Evolutionary conservation across 1,140 invertebrate species (phyloP), one percentile per base, ranked within the genome.

Genomic region (Drosophila pseudoananassae): DNA sequence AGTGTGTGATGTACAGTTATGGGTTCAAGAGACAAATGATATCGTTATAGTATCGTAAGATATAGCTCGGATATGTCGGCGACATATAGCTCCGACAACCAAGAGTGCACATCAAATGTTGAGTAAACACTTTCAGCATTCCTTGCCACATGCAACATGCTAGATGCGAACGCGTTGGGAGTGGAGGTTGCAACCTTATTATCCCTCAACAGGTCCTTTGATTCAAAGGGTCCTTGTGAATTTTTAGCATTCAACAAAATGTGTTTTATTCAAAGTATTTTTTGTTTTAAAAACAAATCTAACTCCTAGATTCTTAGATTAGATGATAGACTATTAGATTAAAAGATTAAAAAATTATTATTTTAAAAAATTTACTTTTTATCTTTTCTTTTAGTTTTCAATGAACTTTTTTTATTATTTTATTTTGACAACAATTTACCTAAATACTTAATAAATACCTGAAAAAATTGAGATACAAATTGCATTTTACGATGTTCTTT

Each of bases 141-240:
- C 40, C 14, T 17, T 10, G 38, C 38, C 38, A 40, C 38, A 14
- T 40, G 38, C 40, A 43, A 43, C 40, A 43, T 43, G 40, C 14
- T 43, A 6, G 40, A 43, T 8, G n/a, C 40, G 40, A 14, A 15
- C 40, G 3, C 3, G 40, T 43, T 43, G 4, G 10, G 4, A 36
- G 12, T 12, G 33, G 10, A 36, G 4, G 40, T n/a, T 43, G n/a
- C 38, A n/a, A 14, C 4, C 12, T 43, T 17, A n/a, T 4, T 4
- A 36, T 43, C 40, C 40, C 8, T 14, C 40, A 43, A 43, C 40
- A 43, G 40, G 40, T 43, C 14, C 40, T 43, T 36, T 43, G 40
- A 14, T 17, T 8, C 14, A 4, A 8, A 15, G 40, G 10, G 12
- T 36, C 12, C 12, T 36, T 36, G 33, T 7, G 6, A 7, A 27